Evolutionary conservation across 2,797 vertebrate species (phyloP).

Genomic region (Enteromius mattozi): DNA sequence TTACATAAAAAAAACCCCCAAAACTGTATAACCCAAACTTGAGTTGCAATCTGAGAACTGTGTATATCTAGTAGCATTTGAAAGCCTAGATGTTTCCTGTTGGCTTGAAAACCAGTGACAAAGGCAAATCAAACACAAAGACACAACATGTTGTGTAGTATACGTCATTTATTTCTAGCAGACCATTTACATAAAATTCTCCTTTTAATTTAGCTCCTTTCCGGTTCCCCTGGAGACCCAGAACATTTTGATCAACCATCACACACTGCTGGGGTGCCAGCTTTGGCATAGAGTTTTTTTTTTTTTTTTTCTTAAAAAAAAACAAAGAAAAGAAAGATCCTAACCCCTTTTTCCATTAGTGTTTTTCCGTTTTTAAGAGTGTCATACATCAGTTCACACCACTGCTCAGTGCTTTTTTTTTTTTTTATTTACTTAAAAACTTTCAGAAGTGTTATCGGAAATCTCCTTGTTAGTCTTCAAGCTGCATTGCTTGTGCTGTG

Average conservation of each 20-base stretch:
- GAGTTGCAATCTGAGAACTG: neutral
- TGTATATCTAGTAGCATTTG: neutral
- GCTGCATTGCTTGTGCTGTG: conserved; percentile 59
- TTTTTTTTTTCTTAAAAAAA: conserved; percentile 68
- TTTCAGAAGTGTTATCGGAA: conserved; percentile 65
- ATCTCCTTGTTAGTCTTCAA: conserved; percentile 68
- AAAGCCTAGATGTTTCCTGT: neutral
- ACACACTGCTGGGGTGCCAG: conserved; percentile 84
- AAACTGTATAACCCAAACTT: neutral
- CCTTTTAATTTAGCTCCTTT: conserved; percentile 87
- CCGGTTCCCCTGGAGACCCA: conserved; percentile 64
- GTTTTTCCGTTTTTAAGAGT: conserved; percentile 76
- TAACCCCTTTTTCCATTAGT: conserved; percentile 59
- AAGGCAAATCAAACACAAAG: conserved; percentile 37
- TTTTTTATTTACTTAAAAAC: conserved; percentile 58
- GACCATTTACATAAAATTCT: conserved; percentile 91
- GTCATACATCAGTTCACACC: conserved; percentile 77
- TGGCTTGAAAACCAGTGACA: neutral
- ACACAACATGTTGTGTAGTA: conserved; percentile 78
- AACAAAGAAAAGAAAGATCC: conserved; percentile 62
- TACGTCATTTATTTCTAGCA: conserved; percentile 88
- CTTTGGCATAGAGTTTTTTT: conserved; percentile 89
- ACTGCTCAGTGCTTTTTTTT: conserved; percentile 71
- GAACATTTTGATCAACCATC: conserved; percentile 70
- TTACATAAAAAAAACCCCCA: conserved; percentile 1